These are phyloP conservation scores for Drosophila pseudoobscura DNA, from an alignment of 1,140 invertebrate genomes.

Conservation along the genomic window DNA sequence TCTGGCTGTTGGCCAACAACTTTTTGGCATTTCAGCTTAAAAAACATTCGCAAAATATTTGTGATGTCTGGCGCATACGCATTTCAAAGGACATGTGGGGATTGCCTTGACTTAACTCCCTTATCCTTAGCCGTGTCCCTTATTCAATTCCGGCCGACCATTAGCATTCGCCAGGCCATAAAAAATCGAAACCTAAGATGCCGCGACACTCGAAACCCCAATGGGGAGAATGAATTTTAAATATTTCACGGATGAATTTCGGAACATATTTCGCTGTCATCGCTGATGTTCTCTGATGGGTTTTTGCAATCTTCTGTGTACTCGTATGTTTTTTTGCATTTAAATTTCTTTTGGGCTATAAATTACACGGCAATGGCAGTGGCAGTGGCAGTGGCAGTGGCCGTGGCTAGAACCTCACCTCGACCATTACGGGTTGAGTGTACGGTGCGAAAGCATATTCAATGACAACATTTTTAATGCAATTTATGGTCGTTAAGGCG, in stretches of 20 bases:
- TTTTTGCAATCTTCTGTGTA: constrained; percentile 5
- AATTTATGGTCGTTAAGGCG: constrained; percentile 81
- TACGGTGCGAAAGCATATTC: constrained; percentile 45
- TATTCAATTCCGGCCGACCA: constrained; percentile 59
- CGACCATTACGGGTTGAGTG: too few species aligned
- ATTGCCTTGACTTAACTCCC: constrained; percentile 27
- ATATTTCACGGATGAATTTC: constrained; percentile 59
- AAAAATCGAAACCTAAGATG: constrained; percentile 35
- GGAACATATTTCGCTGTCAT: constrained; percentile 37
- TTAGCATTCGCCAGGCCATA: constrained; percentile 49
- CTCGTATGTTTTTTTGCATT: constrained; percentile 34
- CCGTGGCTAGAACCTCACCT: constrained; percentile 6
- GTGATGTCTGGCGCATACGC: constrained; percentile 33
- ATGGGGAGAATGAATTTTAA: constrained; percentile 64
- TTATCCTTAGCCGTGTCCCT: background rate
- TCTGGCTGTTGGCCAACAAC: constrained; percentile 33
- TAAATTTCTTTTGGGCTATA: constrained; percentile 32
- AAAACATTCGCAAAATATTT: constrained; percentile 62
- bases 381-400: constrained; percentile 7
- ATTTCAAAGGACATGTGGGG: constrained; percentile 27
- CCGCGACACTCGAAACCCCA: constrained; percentile 32
- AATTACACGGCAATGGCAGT: constrained; percentile 27
- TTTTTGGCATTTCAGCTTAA: constrained; percentile 61
- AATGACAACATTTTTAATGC: constrained; percentile 80
- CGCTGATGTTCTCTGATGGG: constrained; percentile 14